Evolutionary conservation across 2,888 invertebrate species (phyloP).

Genomic region (Dilophus febrilis): DNA sequence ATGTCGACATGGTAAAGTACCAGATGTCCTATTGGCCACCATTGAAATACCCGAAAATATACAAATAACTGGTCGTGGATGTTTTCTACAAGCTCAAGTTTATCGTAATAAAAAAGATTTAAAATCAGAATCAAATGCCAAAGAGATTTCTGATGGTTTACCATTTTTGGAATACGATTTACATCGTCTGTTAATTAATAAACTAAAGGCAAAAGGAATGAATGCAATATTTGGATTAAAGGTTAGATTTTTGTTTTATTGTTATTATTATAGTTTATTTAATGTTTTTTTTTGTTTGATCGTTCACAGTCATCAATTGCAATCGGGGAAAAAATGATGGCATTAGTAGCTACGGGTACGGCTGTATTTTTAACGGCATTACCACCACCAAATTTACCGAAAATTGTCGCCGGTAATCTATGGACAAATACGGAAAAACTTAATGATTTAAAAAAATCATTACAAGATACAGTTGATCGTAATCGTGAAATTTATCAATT

Average conservation of each 20-base stretch:
- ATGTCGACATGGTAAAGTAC: constrained; percentile 71
- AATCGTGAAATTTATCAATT: constrained; percentile 55
- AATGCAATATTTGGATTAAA: constrained; percentile 83
- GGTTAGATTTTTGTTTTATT: no score
- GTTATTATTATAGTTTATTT: no score
- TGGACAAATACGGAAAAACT: constrained; percentile 47
- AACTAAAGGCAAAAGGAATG: constrained; percentile 84
- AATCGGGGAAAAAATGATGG: constrained; percentile 73
- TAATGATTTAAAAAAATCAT: constrained; percentile 47
- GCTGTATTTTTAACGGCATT: constrained; percentile 63
- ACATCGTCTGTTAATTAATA: constrained; percentile 77
- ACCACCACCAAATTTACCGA: constrained; percentile 56
- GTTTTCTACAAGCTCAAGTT: constrained; percentile 55
- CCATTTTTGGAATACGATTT: constrained; percentile 94
- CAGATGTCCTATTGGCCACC: constrained; percentile 79
- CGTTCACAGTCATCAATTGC: constrained; percentile 45
- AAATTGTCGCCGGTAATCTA: constrained; percentile 47
- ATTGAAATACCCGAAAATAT: constrained; percentile 67
- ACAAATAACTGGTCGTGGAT: constrained; percentile 49
- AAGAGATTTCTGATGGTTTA: constrained; percentile 86
- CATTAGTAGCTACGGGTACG: constrained; percentile 78
- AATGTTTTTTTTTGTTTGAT: constrained; percentile 19
- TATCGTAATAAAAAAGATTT: constrained; percentile 61
- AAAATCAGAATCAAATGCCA: constrained; percentile 69
- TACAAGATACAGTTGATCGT: constrained; percentile 50